Percentiles rank a stretch among this genome's conserved stretches.
These are phyloP conservation scores for Riptortus pedestris DNA, from an alignment of 1,140 invertebrate genomes.

Conservation along the genomic window DNA sequence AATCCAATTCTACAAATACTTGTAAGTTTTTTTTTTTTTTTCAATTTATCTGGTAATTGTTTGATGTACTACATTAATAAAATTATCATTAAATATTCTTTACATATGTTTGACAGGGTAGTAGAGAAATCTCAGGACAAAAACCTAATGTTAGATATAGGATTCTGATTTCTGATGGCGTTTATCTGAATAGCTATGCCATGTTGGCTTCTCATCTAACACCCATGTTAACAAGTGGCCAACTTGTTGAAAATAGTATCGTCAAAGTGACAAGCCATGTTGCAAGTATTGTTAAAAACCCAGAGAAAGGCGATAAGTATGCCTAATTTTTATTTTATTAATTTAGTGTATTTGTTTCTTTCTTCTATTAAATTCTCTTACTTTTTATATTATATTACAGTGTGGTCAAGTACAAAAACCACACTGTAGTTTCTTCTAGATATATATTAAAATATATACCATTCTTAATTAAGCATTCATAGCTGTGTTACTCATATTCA, in stretches of 20 bases:
- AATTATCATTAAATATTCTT: neutral
- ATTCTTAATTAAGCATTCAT: neutral
- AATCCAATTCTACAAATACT: conserved; percentile 63
- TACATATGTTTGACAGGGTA: conserved; percentile 39
- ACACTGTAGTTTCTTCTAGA: neutral
- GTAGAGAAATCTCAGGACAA: conserved; percentile 50
- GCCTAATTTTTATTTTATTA: conserved; percentile 21
- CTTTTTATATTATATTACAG: neutral
- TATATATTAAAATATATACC: neutral
- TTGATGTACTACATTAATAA: conserved; percentile 34
- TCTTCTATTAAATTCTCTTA: too few species aligned
- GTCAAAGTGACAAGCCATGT: conserved; percentile 68
- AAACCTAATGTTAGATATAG: conserved; percentile 65
- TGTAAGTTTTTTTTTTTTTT: conserved; percentile 40
- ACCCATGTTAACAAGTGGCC: conserved; percentile 53
- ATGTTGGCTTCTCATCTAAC: conserved; percentile 88
- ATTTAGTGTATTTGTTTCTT: neutral
- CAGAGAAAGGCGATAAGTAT: conserved; percentile 43
- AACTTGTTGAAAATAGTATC: conserved; percentile 62
- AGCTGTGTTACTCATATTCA: too few species aligned
- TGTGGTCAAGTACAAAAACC: neutral
- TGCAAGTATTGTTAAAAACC: conserved; percentile 58
- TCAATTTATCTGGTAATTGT: conserved; percentile 32
- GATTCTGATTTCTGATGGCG: conserved; percentile 75
- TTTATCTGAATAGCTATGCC: conserved; percentile 69